Evolutionary conservation across 2,113 vertebrate species (phyloP).

Genomic region (Sander vitreus): DNA sequence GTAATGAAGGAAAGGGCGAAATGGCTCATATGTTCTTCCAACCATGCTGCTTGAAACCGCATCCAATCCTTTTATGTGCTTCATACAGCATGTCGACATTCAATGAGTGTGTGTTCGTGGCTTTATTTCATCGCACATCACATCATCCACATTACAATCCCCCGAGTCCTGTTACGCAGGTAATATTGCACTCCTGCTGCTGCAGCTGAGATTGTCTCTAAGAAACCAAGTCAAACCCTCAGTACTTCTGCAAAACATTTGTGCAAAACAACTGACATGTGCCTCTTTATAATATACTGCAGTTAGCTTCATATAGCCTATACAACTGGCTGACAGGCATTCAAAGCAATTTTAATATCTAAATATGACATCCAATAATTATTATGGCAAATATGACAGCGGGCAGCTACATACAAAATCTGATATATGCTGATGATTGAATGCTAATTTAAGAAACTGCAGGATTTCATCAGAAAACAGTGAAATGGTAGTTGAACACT

Average conservation of each 20-base stretch:
- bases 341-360: background rate
- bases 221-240: slow-evolving; percentile 38
- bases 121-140: slow-evolving; percentile 48
- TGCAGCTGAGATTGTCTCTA: slow-evolving; percentile 47
- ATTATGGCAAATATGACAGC: background rate
- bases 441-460: background rate
- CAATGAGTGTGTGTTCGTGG: slow-evolving; percentile 11
- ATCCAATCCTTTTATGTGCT: slow-evolving; percentile 2
- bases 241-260: background rate
- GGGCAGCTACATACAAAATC: background rate
- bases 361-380: background rate
- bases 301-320: background rate
- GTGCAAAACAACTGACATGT: slow-evolving; percentile 30
- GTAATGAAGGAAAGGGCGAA: background rate
- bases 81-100: background rate
- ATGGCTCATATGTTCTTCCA: slow-evolving; percentile 27
- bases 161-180: slow-evolving; percentile 50
- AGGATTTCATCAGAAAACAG: background rate
- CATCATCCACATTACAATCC: slow-evolving; percentile 48
- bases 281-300: background rate
- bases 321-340: background rate
- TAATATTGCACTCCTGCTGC: slow-evolving; percentile 39
- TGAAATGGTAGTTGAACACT: background rate
- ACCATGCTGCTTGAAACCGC: slow-evolving; percentile 9
- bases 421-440: background rate